These are phyloP conservation scores for Colossoma macropomum DNA, from an alignment of 2,113 vertebrate species.

Conservation along the genomic window DNA sequence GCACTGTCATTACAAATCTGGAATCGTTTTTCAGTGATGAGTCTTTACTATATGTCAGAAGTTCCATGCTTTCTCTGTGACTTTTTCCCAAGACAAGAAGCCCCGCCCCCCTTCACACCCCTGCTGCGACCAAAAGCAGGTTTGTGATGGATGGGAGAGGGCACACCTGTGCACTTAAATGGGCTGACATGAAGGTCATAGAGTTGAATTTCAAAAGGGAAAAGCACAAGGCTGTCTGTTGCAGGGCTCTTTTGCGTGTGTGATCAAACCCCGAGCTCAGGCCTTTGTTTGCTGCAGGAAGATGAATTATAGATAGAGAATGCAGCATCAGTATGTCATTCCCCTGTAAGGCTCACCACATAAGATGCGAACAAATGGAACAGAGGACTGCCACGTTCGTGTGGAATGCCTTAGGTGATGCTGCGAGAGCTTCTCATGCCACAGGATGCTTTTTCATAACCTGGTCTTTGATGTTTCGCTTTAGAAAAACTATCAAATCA, in stretches of 20 bases:
- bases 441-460: background rate
- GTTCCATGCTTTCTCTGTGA: background rate
- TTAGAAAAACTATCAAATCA: background rate
- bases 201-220: conserved; percentile 5
- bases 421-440: background rate
- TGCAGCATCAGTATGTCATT: conserved; percentile 30
- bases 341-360: background rate
- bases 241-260: background rate
- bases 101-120: background rate
- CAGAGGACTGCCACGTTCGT: conserved; percentile 44
- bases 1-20: background rate
- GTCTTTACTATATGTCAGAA: background rate
- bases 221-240: background rate
- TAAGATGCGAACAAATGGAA: conserved; percentile 51
- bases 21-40: background rate
- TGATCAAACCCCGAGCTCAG: conserved; percentile 13
- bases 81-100: background rate
- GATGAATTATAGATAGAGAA: conserved; percentile 49
- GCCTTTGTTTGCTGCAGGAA: conserved; percentile 22
- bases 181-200: conserved; percentile 2
- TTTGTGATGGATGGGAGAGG: conserved; percentile 29
- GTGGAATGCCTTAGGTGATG: conserved; percentile 7
- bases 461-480: background rate
- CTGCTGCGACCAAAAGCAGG: conserved; percentile 17
- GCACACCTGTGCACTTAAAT: conserved; percentile 34